These are phyloP conservation scores for Chloropsis hardwickii DNA, from an alignment of 2,113 vertebrate genomes.

Conservation along the genomic window DNA sequence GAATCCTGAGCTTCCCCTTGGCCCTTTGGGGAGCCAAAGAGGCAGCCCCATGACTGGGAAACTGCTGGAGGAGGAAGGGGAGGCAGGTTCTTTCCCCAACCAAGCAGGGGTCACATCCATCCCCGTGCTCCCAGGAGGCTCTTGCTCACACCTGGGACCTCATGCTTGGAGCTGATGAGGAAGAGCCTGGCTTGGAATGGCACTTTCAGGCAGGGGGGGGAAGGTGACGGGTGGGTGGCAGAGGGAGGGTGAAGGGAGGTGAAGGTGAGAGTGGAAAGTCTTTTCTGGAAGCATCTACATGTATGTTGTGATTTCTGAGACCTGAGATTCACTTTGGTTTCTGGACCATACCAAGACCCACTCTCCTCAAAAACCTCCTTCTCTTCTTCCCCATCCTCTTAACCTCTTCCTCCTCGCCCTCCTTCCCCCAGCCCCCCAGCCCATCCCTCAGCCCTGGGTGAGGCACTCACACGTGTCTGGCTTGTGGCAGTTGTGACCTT, in stretches of 20 bases:
- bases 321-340: conserved; percentile 62
- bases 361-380: conserved; percentile 23
- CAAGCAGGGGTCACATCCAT: not conserved
- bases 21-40: not conserved
- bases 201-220: conserved; percentile 2
- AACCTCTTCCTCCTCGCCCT: not conserved
- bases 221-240: conserved; percentile 43
- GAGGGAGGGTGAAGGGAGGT: conserved; percentile 63
- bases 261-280: conserved; percentile 58
- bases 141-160: not conserved
- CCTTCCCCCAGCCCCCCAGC: not conserved
- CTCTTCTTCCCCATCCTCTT: conserved; percentile 24
- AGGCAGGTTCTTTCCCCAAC: not conserved
- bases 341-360: conserved; percentile 66
- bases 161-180: not conserved
- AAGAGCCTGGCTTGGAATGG: conserved; percentile 1
- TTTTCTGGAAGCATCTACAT: conserved; percentile 42
- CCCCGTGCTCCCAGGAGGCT: not conserved
- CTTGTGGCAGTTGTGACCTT: conserved; percentile 95
- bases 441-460: not conserved
- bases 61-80: conserved; percentile 36
- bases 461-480: conserved; percentile 93
- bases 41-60: not conserved
- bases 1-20: not conserved
- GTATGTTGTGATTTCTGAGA: conserved; percentile 61